A percentile compares a stretch with the other conserved stretches of the same genome.
These are phyloP conservation scores for Intellagama lesueurii DNA, from an alignment of 2,797 vertebrate species.

Conservation along the genomic window DNA sequence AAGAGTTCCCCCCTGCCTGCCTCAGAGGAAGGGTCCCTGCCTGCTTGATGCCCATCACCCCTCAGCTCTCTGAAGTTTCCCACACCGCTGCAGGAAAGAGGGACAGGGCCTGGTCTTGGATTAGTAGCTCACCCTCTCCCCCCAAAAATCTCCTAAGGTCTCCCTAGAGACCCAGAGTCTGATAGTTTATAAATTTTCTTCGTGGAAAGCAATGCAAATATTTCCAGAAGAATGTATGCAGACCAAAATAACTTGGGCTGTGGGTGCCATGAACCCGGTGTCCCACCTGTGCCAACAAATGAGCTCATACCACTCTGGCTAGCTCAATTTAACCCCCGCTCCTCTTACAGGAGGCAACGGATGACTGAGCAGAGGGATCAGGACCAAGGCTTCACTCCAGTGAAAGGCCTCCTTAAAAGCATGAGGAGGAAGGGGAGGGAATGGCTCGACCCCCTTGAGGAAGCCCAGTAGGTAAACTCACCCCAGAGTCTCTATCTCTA, in stretches of 20 bases:
- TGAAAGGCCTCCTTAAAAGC: not conserved
- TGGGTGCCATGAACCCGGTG: not conserved
- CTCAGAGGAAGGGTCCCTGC: not conserved
- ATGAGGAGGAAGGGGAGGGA: not conserved
- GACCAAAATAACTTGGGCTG: rapidly evolving
- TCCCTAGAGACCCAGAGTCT: slow-evolving; percentile 11
- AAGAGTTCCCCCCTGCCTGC: not conserved
- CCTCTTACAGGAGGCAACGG: rapidly evolving
- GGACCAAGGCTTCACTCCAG: not conserved
- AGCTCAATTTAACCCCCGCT: not conserved
- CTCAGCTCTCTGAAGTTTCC: not conserved
- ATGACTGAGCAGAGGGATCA: not conserved
- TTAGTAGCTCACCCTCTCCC: too few species aligned
- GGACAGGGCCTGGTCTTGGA: not conserved
- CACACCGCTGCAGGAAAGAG: not conserved
- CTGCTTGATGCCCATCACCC: not conserved
- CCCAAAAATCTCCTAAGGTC: not conserved
- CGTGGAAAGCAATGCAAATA: not conserved
- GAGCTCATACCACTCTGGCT: not conserved
- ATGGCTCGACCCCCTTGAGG: not conserved
- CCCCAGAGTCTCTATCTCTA: too few species aligned
- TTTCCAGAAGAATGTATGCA: not conserved
- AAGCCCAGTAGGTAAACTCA: not conserved
- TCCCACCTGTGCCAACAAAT: slow-evolving; percentile 38
- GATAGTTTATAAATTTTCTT: slow-evolving; percentile 28